Percentiles rank a stretch among this genome's conserved stretches.
Evolutionary conservation across 2,113 vertebrate species (phyloP).

Genomic region (Numenius arquata): DNA sequence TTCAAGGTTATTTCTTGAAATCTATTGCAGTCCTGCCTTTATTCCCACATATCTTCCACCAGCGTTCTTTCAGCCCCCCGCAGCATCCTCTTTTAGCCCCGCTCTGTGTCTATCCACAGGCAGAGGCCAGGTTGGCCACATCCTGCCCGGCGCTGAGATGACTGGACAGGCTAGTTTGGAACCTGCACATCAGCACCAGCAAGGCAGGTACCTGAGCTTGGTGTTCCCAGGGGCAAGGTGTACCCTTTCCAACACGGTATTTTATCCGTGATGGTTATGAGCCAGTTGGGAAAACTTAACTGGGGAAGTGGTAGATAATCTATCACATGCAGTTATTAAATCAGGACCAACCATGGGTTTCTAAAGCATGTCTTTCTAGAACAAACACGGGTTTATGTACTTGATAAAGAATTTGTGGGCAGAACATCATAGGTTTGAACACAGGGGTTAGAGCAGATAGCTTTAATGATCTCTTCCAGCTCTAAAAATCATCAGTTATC

Average conservation of each 20-base stretch:
- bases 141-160: background rate
- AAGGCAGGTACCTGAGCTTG: background rate
- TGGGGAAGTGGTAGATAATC: background rate
- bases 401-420: background rate
- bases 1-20: background rate
- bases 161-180: background rate
- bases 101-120: background rate
- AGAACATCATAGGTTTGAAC: background rate
- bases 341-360: background rate
- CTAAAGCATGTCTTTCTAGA: background rate
- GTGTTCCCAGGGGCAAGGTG: background rate
- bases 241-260: background rate
- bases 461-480: background rate
- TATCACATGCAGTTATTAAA: background rate
- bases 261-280: background rate
- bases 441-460: background rate
- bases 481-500: background rate
- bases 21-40: background rate
- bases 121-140: background rate
- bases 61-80: background rate
- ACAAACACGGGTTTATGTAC: background rate
- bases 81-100: background rate
- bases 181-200: background rate
- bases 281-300: background rate
- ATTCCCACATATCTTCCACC: background rate